Percentiles rank a stretch among this genome's conserved stretches.
Conservation (phyloP, 2,888 invertebrate genomes). For the Bembecia ichneumoniformis region DNA sequence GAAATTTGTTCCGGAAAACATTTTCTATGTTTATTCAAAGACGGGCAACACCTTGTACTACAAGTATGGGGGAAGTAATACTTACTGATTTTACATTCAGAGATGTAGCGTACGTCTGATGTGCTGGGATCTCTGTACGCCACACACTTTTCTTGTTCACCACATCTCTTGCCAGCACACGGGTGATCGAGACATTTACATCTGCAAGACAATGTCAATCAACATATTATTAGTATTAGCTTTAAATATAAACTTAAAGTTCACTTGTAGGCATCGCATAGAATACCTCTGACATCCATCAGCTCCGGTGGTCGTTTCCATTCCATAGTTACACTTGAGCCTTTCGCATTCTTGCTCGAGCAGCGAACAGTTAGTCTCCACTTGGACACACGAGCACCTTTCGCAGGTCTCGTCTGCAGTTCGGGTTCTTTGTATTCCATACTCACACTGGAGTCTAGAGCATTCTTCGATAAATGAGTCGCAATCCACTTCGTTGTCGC, state of each 20-base stretch:
- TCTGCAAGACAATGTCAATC: constrained; percentile 21
- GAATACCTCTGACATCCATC: constrained; percentile 43
- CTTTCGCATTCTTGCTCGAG: constrained; percentile 74
- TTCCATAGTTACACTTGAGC: constrained; percentile 81
- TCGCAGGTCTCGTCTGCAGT: constrained; percentile 70
- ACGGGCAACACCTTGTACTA: too few species aligned
- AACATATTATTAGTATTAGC: neutral
- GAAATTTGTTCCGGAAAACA: too few species aligned
- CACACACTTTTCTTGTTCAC: constrained; percentile 77
- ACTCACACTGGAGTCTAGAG: constrained; percentile 76
- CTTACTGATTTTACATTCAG: constrained; percentile 78
- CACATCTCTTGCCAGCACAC: constrained; percentile 75
- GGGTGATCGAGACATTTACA: constrained; percentile 73
- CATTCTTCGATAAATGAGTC: constrained; percentile 75
- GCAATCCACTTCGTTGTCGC: constrained; percentile 53
- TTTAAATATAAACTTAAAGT: neutral
- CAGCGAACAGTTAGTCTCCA: constrained; percentile 64
- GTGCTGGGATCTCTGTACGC: constrained; percentile 52
- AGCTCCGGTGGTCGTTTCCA: constrained; percentile 46
- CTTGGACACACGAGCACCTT: constrained; percentile 66
- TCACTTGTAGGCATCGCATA: too few species aligned
- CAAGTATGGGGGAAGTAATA: constrained; percentile 6
- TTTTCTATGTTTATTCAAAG: too few species aligned
- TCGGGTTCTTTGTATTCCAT: constrained; percentile 75
- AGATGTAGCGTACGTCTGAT: constrained; percentile 51